Base-by-base conservation (phyloP, 2,797 vertebrate genomes). In the Ispidina lecontei region DNA sequence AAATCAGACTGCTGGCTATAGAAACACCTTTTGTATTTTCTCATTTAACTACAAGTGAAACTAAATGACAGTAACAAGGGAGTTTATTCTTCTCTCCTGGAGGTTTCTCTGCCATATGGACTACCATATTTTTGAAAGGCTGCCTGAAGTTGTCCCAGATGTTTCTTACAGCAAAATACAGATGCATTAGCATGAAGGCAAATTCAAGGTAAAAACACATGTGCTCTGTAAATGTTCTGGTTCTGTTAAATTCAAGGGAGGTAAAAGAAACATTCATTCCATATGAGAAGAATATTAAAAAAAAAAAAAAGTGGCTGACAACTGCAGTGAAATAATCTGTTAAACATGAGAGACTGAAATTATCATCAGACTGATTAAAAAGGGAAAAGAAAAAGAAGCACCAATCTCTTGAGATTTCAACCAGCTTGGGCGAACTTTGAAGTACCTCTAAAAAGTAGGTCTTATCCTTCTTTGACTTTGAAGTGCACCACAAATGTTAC, bases 91-190 rank as follows among this genome's bases (percentile, higher is more conserved):
- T 52, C 9, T 73, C 44, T 81, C 28, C 17, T 59, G 43, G 12
- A 31, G 2, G 83, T 90, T 87, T 29, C 63, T 70, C 25, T 60
- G 52, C 43, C 33, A 33, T 80, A 64, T 84, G 58, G 47, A 21
- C 41, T 33, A 29, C 52, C 37, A 22, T 64, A 55, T 47, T 87
- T 95, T 89, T 62, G 58, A 87, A 90, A 72, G 52, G 15, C 56
- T 94, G 23, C 26, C 29, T 74, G 35, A 90, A 87, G 20, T 65
- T 83, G n/a, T 89, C 46, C 54, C 75, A 92, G 77, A 68, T 84
- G 63, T 77, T 92, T 84, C 49, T 43, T 73, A 35, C 16, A 69
- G 44, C 23, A 47, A 90, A 75, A 84, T 59, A 33, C 9, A 83
- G 81, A 25, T 76, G 18, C 28, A 20, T 83, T 83, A 60, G 56